Base-by-base conservation (phyloP, 2,113 vertebrate species). In the Lasiurus cinereus region DNA sequence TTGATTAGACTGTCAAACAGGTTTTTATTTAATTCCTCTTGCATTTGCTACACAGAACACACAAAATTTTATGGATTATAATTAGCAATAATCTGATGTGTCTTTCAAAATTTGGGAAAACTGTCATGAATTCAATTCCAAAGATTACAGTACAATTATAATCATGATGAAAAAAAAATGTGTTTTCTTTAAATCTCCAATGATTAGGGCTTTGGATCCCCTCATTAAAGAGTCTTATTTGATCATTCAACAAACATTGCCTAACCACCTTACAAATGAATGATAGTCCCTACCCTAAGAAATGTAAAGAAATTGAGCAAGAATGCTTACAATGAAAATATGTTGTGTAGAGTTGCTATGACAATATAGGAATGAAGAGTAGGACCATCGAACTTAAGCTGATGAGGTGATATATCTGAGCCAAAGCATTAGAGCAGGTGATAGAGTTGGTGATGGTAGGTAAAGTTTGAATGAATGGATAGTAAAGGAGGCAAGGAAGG, bases 21-120 rank as follows among this genome's bases (percentile, higher is more conserved):
- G 39, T 99, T 99, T 97, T 98, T 99, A 98, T 99, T 99, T 96
- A 99, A 98, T 72, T 99, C 98, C 52, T 99, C 99, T 96, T 99
- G 99, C 90, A 99, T 97, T 97, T 88, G 82, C 99, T 99, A 96
- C 36, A 92, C 93, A 90, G 88, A 67, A 85, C 73, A 73, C n/a
- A 96, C 87, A 96, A 93, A 97, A 36, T 59, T 36, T 95, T 8
- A 96, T 62, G 82, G 13, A 82, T 95, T 85, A 94, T 48, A 90
- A 85, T 59, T 76, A 66, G 76, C 29, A 94, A 31, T 85, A 29
- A 29, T 50, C 12, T 12, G 83, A 94, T 80, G 5, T 82, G 24
- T 76, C 46, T 83, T 92, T 88, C 62, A 39, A 70, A 27, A 11
- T 85, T 59, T 82, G 22, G 54, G 93, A 95, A 95, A 91, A 91